Conservation (phyloP, 2,888 invertebrate species). For the Pharmacophagus antenor region DNA sequence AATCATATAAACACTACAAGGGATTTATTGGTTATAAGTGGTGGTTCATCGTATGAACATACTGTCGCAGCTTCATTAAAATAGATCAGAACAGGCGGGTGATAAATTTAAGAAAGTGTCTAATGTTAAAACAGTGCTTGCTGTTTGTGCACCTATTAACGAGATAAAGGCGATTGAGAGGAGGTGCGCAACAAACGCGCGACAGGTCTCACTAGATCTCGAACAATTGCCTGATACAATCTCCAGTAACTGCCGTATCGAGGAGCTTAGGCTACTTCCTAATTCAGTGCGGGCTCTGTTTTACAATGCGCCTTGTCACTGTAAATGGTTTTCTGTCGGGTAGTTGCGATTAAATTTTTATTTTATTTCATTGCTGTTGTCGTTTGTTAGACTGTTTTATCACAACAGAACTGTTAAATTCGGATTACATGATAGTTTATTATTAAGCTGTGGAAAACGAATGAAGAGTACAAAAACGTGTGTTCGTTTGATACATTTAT, state of each 20-base stretch:
- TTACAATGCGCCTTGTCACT: slow-evolving; percentile 7
- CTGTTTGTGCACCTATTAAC: slow-evolving; percentile 63
- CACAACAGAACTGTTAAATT: background rate
- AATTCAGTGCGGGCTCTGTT: slow-evolving; percentile 16
- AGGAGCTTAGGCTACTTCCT: slow-evolving; percentile 26
- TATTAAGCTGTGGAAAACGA: background rate
- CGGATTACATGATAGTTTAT: background rate
- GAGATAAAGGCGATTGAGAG: slow-evolving; percentile 50
- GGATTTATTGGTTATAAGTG: slow-evolving; percentile 19
- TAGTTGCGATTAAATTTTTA: background rate
- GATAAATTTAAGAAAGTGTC: slow-evolving; percentile 74
- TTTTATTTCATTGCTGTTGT: background rate
- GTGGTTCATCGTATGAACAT: slow-evolving; percentile 41
- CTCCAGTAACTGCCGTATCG: slow-evolving; percentile 32
- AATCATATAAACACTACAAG: background rate
- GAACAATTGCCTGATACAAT: slow-evolving; percentile 49
- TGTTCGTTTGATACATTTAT: background rate
- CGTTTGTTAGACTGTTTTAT: background rate
- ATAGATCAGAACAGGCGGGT: slow-evolving; percentile 60
- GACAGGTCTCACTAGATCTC: slow-evolving; percentile 42
- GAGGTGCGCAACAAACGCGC: slow-evolving; percentile 42
- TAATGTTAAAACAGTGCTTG: slow-evolving; percentile 61
- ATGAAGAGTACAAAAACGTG: background rate
- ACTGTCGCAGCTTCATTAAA: slow-evolving; percentile 51
- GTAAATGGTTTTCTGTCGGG: background rate